Evolutionary conservation across 2,888 invertebrate genomes (phyloP), one percentile per base, ranked within the genome.

Genomic region (Desoria tigrina): DNA sequence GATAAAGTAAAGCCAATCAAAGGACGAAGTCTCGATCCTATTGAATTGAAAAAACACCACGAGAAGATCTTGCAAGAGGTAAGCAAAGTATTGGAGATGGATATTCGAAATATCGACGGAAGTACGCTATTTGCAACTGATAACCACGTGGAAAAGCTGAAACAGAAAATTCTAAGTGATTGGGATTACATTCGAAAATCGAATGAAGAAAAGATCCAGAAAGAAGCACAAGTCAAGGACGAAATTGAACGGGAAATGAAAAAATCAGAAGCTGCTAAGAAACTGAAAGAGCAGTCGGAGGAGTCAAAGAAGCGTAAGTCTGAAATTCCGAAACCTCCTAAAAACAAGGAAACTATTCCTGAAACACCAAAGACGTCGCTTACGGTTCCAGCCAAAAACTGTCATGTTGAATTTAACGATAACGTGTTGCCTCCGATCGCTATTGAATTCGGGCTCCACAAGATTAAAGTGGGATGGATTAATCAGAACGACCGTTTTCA

Each of bases 391-490:
- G 16, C n/a, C 21, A 45, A 14, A 7, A 49, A 49, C 49, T 49
- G 18, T 18, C 9, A 7, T 49, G 18, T 39, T 7, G 45, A 45
- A 45, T 7, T 32, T 9, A 21, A 3, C 18, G 55, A 11, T 6
- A 27, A 28, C 7, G 55, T 9, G 3, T 18, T 55, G 14, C 27
- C 18, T 4, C 32, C 32, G 28, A n/a, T 55, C 6, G 55, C 55
- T 26, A 55, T 55, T 55, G 55, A 55, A 23, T 55, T 55, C 26
- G 55, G 55, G 6, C n/a, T 55, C 9, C 18, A 28, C 55, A 4
- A 28, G 14, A 37, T 55, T 6, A 14, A 26, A 18, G 28, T 27
- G 32, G 55, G 55, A 28, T 37, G 55, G 37, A 16, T 32, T 7
- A 21, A 26, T 4, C n/a, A 27, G 11, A 55, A 27, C 16, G 18